Evolutionary conservation across 2,113 vertebrate genomes (phyloP).

Genomic region (Galbula dea): DNA sequence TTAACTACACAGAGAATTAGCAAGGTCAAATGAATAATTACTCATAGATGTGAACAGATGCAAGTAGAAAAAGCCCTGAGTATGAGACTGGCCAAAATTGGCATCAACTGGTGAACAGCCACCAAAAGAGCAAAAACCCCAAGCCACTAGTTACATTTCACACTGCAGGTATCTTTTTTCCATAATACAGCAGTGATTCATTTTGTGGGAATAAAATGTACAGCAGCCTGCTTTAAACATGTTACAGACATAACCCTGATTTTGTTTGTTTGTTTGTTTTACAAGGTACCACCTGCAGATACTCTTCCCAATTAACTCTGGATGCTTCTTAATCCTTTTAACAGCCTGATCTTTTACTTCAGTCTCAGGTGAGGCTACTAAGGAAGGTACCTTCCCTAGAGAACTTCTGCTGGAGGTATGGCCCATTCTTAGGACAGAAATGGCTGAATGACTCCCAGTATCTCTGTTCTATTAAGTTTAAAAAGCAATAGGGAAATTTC

Average conservation of each 20-base stretch:
- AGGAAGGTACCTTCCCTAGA: not conserved
- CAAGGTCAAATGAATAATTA: not conserved
- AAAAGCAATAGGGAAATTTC: not conserved
- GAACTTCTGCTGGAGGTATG: not conserved
- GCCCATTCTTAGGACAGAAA: not conserved
- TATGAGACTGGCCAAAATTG: not conserved
- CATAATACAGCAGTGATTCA: not conserved
- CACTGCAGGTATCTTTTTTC: not conserved
- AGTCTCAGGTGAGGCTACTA: not conserved
- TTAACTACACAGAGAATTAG: not conserved
- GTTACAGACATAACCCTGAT: not conserved
- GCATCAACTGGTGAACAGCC: not conserved
- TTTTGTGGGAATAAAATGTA: not conserved
- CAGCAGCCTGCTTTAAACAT: not conserved
- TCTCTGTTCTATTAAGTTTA: not conserved
- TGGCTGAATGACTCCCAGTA: not conserved
- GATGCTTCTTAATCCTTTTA: not conserved
- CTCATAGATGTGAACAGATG: not conserved
- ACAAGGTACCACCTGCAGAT: not conserved
- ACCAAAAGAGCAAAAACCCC: not conserved
- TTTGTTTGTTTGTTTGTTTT: not conserved
- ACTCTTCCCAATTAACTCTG: not conserved
- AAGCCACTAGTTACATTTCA: not conserved
- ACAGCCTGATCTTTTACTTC: not conserved
- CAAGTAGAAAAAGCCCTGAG: conserved; percentile 4